Conservation (phyloP, 2,888 invertebrate species). For the Hydropsyche betteni region DNA sequence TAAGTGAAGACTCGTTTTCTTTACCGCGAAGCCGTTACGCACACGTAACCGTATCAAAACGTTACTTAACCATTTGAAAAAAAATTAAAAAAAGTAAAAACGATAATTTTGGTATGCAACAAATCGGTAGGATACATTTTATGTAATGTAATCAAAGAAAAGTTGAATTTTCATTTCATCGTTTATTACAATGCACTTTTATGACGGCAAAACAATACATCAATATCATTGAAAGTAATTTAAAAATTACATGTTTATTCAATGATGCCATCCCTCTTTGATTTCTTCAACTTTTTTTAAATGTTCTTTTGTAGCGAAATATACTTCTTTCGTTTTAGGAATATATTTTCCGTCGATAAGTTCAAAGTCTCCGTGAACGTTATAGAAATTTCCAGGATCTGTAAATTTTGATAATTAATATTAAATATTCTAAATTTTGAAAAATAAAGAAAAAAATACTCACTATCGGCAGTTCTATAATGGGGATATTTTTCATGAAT, state of each 20-base stretch:
- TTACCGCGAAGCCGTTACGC: conserved; percentile 7
- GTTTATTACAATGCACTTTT: too few relatives aligned
- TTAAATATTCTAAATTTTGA: too few relatives aligned
- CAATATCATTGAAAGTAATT: not conserved
- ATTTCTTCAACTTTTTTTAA: not conserved
- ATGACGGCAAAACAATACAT: too few relatives aligned
- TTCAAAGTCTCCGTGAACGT: conserved; percentile 1
- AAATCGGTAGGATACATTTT: not conserved
- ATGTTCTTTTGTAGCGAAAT: not conserved
- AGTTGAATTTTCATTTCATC: not conserved
- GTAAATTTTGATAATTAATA: too few relatives aligned
- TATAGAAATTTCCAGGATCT: not conserved
- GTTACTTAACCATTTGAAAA: not conserved
- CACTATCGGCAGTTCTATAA: not conserved
- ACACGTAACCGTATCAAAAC: too few relatives aligned
- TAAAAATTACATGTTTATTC: not conserved
- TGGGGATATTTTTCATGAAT: too few relatives aligned
- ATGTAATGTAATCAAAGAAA: not conserved
- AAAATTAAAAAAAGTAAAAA: not conserved
- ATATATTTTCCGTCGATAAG: not conserved
- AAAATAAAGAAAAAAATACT: too few relatives aligned
- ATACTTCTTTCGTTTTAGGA: conserved; percentile 5
- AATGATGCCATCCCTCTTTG: not conserved
- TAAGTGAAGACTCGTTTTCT: conserved; percentile 15
- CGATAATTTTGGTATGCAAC: not conserved